These are phyloP conservation scores for Acrossocheilus fasciatus DNA, from an alignment of 2,797 vertebrate genomes.

Conservation along the genomic window DNA sequence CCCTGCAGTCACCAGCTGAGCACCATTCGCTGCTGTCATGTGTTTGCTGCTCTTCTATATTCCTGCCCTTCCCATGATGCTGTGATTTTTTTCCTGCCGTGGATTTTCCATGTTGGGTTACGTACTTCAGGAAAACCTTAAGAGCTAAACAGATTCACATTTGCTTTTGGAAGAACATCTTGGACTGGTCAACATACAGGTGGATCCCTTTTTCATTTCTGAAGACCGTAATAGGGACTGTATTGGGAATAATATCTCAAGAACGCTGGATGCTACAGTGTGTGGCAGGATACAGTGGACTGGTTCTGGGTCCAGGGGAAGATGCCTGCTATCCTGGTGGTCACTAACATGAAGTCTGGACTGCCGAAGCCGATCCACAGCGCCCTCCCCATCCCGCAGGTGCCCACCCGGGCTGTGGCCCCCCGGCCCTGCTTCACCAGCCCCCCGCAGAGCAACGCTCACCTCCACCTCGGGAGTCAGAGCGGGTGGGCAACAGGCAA, in stretches of 20 bases:
- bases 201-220: background rate
- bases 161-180: background rate
- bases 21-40: slow-evolving; percentile 53
- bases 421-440: slow-evolving; percentile 77
- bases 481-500: slow-evolving; percentile 69
- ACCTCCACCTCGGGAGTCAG: slow-evolving; percentile 47
- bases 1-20: slow-evolving; percentile 62
- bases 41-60: slow-evolving; percentile 55
- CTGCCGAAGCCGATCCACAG: slow-evolving; percentile 95
- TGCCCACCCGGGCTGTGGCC: slow-evolving; percentile 79
- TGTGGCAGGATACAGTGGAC: background rate
- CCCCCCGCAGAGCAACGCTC: slow-evolving; percentile 67
- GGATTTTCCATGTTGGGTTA: background rate
- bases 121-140: background rate
- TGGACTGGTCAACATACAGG: background rate
- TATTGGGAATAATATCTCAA: slow-evolving; percentile 6
- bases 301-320: slow-evolving; percentile 72
- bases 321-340: slow-evolving; percentile 95
- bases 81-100: slow-evolving; percentile 52
- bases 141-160: background rate
- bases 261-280: slow-evolving; percentile 9
- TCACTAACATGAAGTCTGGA: slow-evolving; percentile 97
- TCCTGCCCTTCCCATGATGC: slow-evolving; percentile 32
- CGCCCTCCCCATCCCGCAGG: slow-evolving; percentile 90
- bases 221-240: background rate